phyloP scores from a whole-genome alignment of 2,888 invertebrate species.

The Eupithecia tripunctaria region DNA sequence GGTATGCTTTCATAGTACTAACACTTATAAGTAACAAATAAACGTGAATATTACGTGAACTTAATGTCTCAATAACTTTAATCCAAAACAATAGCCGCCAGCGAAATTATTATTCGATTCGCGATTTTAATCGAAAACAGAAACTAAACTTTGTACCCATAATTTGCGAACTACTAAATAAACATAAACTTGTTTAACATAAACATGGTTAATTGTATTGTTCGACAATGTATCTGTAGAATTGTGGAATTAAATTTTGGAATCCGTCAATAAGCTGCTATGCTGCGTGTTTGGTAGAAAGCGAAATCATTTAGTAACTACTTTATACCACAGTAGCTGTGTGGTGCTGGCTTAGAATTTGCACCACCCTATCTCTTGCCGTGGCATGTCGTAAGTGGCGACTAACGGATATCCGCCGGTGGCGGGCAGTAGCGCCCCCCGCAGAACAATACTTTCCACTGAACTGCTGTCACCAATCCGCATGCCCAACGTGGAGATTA shows the following conservation, averaged over 20 bases:
- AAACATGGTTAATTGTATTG: neutral
- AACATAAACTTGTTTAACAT: slow-evolving; percentile 6
- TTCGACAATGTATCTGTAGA: neutral
- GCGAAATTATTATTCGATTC: slow-evolving; percentile 23
- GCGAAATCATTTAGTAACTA: too few species aligned
- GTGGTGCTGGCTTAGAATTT: too few species aligned
- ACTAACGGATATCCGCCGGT: too few species aligned
- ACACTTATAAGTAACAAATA: neutral
- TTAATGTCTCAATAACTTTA: slow-evolving; percentile 18
- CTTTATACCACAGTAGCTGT: too few species aligned
- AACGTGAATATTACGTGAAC: neutral
- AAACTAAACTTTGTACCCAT: slow-evolving; percentile 24
- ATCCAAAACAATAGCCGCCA: slow-evolving; percentile 42
- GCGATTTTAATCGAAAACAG: slow-evolving; percentile 39
- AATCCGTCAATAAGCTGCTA: neutral
- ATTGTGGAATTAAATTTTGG: slow-evolving; percentile 3
- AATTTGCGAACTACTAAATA: slow-evolving; percentile 14
- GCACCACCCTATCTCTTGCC: too few species aligned
- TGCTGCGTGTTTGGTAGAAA: neutral
- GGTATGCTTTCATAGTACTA: too few species aligned
- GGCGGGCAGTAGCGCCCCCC: too few species aligned
- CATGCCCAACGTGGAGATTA: too few species aligned
- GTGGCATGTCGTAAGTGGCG: too few species aligned
- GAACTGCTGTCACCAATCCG: too few species aligned
- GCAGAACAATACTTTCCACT: too few species aligned